These are phyloP conservation scores for Nemurella pictetii DNA, from an alignment of 2,888 invertebrate species.

Conservation along the genomic window DNA sequence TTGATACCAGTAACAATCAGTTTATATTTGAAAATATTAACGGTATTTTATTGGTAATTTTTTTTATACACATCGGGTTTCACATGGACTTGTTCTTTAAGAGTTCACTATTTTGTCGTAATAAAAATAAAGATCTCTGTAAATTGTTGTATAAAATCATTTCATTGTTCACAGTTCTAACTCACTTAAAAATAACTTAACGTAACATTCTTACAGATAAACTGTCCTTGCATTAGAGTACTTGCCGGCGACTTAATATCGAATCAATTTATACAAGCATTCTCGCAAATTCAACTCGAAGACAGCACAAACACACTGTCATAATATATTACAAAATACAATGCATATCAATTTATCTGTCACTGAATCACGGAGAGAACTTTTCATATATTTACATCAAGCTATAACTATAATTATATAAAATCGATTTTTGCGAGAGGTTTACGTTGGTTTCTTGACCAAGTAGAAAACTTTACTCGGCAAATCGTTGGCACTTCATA, in stretches of 20 bases:
- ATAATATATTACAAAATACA: not conserved
- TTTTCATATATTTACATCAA: not conserved
- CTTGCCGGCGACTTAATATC: not conserved
- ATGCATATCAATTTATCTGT: not conserved
- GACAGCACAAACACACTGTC: no score
- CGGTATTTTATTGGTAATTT: not conserved
- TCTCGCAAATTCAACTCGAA: not conserved
- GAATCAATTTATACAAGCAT: not conserved
- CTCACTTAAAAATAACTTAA: not conserved
- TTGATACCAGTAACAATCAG: no score
- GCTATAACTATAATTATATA: not conserved
- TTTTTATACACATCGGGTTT: not conserved
- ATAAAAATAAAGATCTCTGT: not conserved
- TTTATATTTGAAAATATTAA: not conserved
- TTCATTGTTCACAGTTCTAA: not conserved
- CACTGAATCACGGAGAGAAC: not conserved
- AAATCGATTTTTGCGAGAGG: not conserved
- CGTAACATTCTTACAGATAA: not conserved
- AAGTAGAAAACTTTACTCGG: slow-evolving; percentile 8
- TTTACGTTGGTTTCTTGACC: not conserved
- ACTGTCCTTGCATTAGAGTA: not conserved
- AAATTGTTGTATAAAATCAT: not conserved
- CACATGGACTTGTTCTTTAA: not conserved
- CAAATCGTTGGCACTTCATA: slow-evolving; percentile 29
- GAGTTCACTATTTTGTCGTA: not conserved